Base-by-base conservation (phyloP, 2,888 invertebrate genomes). In the Leptinotarsa juncta region DNA sequence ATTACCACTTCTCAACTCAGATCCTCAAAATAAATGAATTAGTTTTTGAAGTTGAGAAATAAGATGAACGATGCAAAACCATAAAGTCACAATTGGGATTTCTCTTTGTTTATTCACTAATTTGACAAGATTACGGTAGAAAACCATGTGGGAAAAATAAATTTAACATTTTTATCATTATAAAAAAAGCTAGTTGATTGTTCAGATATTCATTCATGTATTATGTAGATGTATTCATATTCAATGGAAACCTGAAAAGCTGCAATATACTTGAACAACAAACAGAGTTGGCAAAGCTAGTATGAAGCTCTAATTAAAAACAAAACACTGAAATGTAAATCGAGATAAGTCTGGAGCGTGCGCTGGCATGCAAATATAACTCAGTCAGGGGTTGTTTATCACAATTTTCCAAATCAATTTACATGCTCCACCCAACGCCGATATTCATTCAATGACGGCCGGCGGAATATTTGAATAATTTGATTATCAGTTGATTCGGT, bases 331-430 rank as follows among this genome's bases (percentile, higher is more conserved):
- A 14, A 18, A 57, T 26, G 57, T 57, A 57, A 18, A 57, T 57
- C 10, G 12, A 3, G 57, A 57, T 57, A 23, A 23, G 57, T 23
- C 57, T 14, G 16, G 15, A 57, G 20, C 57, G 57, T 57, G 57
- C 23, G 23, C 23, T 23, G 15, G 23, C 57, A 23, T 57, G 57
- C 57, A 57, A 57, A 23, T 20, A 23, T 14, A 57, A 57, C 20
- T 57, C 57, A 57, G 15, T 15, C 57, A 20, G 23, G 57, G 20
- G 57, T 57, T 57, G 57, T 57, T 57, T 57, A 57, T 57, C 23
- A 57, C 57, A 57, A 57, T 57, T 57, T 57, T 57, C 57, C 57
- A 4, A 57, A 57, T 57, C 23, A 15, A 57, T 57, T 57, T 57
- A 57, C 23, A 57, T 57, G 57, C 57, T 57, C 26, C 14, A 14